Percentiles rank a stretch among this genome's conserved stretches.
Evolutionary conservation across 2,888 invertebrate genomes (phyloP).

Genomic region (Polymixis lichenea): DNA sequence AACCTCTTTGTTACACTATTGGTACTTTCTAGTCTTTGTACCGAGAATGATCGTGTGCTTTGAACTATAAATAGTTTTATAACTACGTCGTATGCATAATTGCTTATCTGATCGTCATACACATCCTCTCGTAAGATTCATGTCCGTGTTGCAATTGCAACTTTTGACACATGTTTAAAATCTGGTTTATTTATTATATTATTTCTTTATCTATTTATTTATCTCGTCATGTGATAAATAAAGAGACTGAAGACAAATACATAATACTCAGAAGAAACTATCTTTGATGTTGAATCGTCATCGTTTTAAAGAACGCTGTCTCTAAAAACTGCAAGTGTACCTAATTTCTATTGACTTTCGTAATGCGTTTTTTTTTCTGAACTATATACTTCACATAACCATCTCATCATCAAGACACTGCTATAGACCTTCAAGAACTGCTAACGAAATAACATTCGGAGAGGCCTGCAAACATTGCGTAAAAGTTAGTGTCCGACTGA

Average conservation of each 20-base stretch:
- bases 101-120: constrained; percentile 13
- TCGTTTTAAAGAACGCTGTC: neutral
- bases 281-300: neutral
- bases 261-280: constrained; percentile 1
- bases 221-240: constrained; percentile 20
- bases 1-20: neutral
- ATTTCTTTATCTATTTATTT: too few species aligned
- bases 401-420: constrained; percentile 16
- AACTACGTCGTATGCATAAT: constrained; percentile 18
- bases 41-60: neutral
- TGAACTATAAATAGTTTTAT: neutral
- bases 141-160: constrained; percentile 36
- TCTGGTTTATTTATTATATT: too few species aligned
- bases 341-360: neutral
- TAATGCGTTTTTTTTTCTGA: neutral
- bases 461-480: neutral
- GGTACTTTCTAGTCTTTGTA: neutral
- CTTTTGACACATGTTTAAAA: constrained; percentile 22
- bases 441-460: neutral
- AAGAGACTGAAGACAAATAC: neutral
- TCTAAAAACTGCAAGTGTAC: neutral
- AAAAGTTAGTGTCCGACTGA: neutral
- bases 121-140: constrained; percentile 24
- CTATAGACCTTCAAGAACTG: constrained; percentile 13
- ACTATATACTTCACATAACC: neutral